Evolutionary conservation across 2,888 invertebrate species (phyloP), one percentile per base, ranked within the genome.

Genomic region (Julus scanicus): DNA sequence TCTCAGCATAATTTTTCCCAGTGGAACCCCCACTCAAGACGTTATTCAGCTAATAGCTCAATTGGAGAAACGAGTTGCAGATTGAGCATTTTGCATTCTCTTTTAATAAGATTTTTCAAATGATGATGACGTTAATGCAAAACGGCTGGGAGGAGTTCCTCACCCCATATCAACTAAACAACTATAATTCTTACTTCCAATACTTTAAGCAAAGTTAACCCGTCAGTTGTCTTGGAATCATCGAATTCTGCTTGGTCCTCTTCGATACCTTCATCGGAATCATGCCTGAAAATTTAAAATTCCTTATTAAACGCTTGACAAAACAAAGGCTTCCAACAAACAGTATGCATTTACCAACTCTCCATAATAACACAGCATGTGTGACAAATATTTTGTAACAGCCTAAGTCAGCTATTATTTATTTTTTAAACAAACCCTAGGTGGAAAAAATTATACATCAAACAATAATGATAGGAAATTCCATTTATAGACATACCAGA

Each of bases 191-290:
- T 92, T 91, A 95, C 95, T 93, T 94, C 94, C 87, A 95, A 91
- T 87, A 95, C 94, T 90, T 94, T 94, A 89, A 93, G 93, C 87
- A 95, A 93, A 90, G 90, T 90, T 85, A 93, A 91, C 89, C 90
- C 90, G 40, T 91, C 90, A 88, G 89, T 89, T 90, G 88, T 86
- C 87, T 89, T 44, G 90, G 90, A 89, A 53, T 86, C 89, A 3
- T 88, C 89, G n/a, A 88, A 93, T 91, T 94, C 94, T 90, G 94
- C 94, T 91, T 95, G 95, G 90, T 94, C 94, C 91, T 95, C 95
- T 93, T 97, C 97, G 91, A 97, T 97, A 89, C 97, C 97, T 93
- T 97, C 97, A 91, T 97, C 96, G 15, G 95, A 95, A 92, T 96
- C 95, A 91, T 91, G 93, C 90, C 89, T 90, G 90, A 89, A 89